Evolutionary conservation across 1,140 invertebrate species (phyloP), one percentile per base, ranked within the genome.

Genomic region (Chionoecetes opilio): DNA sequence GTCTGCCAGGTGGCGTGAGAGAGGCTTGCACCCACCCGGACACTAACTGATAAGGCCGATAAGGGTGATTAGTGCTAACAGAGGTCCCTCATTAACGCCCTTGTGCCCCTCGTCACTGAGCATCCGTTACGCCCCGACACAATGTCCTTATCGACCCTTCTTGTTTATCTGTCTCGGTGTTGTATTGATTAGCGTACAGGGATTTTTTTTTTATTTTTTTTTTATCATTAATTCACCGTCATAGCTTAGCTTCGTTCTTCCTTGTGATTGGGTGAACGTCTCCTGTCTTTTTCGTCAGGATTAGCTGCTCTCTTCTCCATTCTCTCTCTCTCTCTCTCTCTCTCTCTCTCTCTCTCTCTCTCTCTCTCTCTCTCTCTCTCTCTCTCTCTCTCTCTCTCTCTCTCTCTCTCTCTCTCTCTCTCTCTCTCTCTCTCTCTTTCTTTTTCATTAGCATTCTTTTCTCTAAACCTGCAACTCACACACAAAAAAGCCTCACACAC

Each of bases 321-420:
- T 75, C 63, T 75, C 63, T 35, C 87, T 89, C 31, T 89, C 87
- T 89, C 37, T 35, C 85, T 35, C 37, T 89, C 34, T 89, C 17
- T 32, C 87, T 38, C 37, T 41, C 85, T 89, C 37, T n/a, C 35
- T 41, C 34, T 89, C 37, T 89, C 37, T 89, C 9, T 89, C 31
- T 41, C 34, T 89, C 31, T 38, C 87, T 32, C 34, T 41, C 87
- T 89, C 34, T 89, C 35, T 89, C 91, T 92, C 91, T 92, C 41
- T 63, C 41, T 53, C 41, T 91, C 38, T 82, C 38, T 75, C 38
- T 91, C 38, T 75, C 53, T 91, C 53, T 82, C 31, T 82, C 91
- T 91, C 41, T 82, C 29, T 92, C 63, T 82, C 63, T 92, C 2
- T 53, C 31, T n/a, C 31, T 82, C 21, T 34, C 41, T 82, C 34